Base-by-base conservation (phyloP, 2,797 vertebrate genomes). In the Syngnathus rostellatus region DNA sequence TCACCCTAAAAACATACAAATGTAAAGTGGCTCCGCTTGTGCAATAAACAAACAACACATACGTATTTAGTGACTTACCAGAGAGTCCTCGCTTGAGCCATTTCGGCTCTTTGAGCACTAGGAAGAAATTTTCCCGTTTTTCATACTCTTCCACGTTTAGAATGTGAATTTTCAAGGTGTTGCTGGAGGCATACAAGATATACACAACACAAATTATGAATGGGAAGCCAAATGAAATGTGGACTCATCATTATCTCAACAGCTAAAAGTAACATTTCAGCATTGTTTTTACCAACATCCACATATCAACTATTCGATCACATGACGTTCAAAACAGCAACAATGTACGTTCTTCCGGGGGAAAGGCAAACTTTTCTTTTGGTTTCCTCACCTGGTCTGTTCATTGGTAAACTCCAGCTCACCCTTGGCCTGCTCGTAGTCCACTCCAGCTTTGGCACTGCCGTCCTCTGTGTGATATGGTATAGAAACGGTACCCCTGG, bases 91-190 rank as follows among this genome's bases (percentile, higher is more conserved):
- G 88, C 77, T 97, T 95, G 39, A 96, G 88, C 95, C 95, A 96
- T 71, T 92, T 92, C 0, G 96, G 95, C 71, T 94, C 90, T 62
- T 95, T 94, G 64, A 98, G 90, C 70, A 94, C 89, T 0, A 98
- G 89, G 81, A 90, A 96, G 88, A 98, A 98, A 69, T 93, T 93
- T 76, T 97, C 95, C 80, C 93, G 93, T 79, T 97, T 97, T 81
- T 98, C 95, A 16, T 94, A 96, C 82, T 96, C 94, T 62, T 92
- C 92, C 3, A 95, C 92, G 31, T 96, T 95, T 62, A 94, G 90
- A 65, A 97, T 94, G 69, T 81, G 91, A 78, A 97, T 92, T 75
- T 92, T 88, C 51, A 97, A 86, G 1, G 84, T 91, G 84, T 96
- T 93, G 87, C 95, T 97, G 79, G 60, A 84, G 66, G 76, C 63